These are phyloP conservation scores for Micronisus gabar DNA, from an alignment of 2,113 vertebrate genomes.

Conservation along the genomic window DNA sequence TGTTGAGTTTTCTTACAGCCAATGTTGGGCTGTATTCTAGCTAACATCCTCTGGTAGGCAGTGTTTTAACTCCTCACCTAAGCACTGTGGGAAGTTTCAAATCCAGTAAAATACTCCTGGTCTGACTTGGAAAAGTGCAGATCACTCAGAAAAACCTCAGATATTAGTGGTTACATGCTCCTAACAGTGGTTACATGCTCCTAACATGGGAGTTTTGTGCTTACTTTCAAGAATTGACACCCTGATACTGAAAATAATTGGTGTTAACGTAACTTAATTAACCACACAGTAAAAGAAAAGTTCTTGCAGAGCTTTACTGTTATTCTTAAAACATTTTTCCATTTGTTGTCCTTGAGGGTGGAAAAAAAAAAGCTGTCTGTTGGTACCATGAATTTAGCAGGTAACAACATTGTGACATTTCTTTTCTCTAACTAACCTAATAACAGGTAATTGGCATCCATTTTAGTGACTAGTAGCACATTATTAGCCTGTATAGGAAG, in stretches of 20 bases:
- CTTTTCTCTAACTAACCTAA: neutral
- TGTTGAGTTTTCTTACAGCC: neutral
- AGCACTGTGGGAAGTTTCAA: neutral
- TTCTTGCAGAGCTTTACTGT: neutral
- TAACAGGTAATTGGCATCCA: neutral
- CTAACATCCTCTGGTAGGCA: neutral
- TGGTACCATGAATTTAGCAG: neutral
- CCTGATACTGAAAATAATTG: neutral
- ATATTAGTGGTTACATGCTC: neutral
- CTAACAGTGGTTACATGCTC: neutral
- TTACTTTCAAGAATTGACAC: neutral
- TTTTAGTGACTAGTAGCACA: neutral
- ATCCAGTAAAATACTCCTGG: neutral
- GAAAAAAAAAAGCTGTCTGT: neutral
- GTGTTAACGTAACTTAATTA: neutral
- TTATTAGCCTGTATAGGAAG: neutral
- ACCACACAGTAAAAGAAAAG: neutral
- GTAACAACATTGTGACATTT: neutral
- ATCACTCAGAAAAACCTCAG: neutral
- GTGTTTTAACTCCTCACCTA: neutral
- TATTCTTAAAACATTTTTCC: neutral
- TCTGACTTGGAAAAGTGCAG: neutral
- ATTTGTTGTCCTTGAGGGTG: neutral
- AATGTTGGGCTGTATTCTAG: neutral
- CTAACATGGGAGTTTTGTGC: neutral